Evolutionary conservation across 2,113 vertebrate species (phyloP).

Genomic region (Coturnix japonica): DNA sequence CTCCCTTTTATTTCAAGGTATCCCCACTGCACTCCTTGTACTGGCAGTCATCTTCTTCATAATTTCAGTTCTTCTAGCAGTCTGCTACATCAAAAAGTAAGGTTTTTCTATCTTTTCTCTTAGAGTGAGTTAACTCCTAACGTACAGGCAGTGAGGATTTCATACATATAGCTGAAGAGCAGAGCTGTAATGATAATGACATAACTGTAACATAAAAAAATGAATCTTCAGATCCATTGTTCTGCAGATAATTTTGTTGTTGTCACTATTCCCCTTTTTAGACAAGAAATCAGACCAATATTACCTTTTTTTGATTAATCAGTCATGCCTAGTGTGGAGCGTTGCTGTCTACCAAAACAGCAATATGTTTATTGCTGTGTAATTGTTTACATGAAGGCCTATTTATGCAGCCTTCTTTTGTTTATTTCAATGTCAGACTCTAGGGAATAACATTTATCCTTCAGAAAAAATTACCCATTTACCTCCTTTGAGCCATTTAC

Average conservation of each 20-base stretch:
- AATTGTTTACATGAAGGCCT: background rate
- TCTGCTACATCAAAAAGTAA: conserved; percentile 86
- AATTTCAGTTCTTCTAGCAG: conserved; percentile 72
- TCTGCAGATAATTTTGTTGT: background rate
- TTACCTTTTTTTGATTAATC: background rate
- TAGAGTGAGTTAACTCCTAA: background rate
- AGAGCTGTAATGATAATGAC: background rate
- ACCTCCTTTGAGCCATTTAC: background rate
- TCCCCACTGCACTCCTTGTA: conserved; percentile 82
- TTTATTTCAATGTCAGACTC: background rate
- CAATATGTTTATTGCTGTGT: background rate
- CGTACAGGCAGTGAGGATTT: background rate
- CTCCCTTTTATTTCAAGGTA: conserved; percentile 67
- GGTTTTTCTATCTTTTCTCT: background rate
- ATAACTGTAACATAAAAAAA: background rate
- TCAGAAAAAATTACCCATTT: background rate
- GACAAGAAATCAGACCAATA: background rate
- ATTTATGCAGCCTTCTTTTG: background rate
- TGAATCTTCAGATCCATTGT: background rate
- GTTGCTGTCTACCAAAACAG: background rate
- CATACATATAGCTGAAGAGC: background rate
- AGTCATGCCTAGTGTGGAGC: background rate
- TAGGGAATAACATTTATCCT: background rate
- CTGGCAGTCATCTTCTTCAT: conserved; percentile 79
- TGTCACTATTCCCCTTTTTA: background rate